A percentile compares a stretch with the other conserved stretches of the same genome.
phyloP scores from a whole-genome alignment of 23 tunicate genomes.

The Phallusia fumigata region DNA sequence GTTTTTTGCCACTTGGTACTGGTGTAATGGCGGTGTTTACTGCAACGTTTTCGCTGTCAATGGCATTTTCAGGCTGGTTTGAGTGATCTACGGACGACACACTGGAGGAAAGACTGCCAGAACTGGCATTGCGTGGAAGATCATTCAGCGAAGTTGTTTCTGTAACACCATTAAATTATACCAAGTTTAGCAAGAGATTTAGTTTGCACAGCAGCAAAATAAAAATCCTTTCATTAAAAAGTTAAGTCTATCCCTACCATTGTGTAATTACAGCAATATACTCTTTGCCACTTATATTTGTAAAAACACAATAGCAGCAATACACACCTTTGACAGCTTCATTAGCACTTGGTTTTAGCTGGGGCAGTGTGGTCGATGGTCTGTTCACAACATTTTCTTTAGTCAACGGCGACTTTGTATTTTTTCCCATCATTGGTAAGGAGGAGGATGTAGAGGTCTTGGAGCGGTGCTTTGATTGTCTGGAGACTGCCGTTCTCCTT shows the following conservation, averaged over 20 bases:
- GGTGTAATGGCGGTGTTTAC: background rate
- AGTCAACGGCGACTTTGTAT: background rate
- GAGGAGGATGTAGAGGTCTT: background rate
- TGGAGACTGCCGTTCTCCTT: background rate
- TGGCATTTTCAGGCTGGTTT: conserved; percentile 40
- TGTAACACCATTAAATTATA: background rate
- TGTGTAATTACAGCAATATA: too few species aligned
- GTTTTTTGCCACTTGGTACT: background rate
- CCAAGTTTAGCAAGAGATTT: too few species aligned
- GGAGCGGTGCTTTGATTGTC: background rate
- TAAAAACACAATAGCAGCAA: too few species aligned
- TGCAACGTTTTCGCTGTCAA: background rate
- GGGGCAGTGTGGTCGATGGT: background rate
- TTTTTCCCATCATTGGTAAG: background rate
- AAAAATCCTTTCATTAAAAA: too few species aligned
- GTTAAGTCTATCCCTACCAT: too few species aligned
- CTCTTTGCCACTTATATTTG: too few species aligned
- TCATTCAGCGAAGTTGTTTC: background rate
- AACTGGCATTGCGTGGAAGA: conserved; percentile 79
- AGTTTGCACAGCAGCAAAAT: too few species aligned
- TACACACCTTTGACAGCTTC: background rate
- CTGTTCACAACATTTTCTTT: background rate
- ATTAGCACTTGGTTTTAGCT: background rate
- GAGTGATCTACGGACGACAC: conserved; percentile 68
- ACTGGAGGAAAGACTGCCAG: conserved; percentile 77